Conservation (phyloP, 2,113 vertebrate species). For the Gobius niger region DNA sequence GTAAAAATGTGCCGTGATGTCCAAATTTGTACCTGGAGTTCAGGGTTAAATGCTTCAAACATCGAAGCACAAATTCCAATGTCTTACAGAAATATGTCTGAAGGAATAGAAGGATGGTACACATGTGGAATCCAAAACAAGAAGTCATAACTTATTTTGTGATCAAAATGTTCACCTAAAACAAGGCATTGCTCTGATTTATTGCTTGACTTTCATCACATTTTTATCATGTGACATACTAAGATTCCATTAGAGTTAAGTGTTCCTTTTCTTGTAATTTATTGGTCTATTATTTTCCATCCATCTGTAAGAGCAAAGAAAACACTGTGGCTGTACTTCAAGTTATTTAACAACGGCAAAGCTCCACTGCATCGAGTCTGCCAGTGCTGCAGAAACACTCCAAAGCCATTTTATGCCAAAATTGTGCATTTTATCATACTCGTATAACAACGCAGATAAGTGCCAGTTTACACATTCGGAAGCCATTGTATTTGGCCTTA, state of each 20-base stretch:
- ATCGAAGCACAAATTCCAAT: too few relatives aligned
- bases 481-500: not conserved
- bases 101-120: too few relatives aligned
- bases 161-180: too few relatives aligned
- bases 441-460: not conserved
- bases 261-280: not conserved
- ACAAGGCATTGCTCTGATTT: not conserved
- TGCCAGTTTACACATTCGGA: constrained; percentile 7
- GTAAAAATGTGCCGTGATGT: not conserved
- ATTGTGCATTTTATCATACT: not conserved
- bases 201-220: not conserved
- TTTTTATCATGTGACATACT: not conserved
- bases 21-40: not conserved
- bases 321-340: not conserved
- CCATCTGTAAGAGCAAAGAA: constrained; percentile 2
- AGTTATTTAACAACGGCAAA: not conserved
- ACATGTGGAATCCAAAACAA: too few relatives aligned
- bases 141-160: too few relatives aligned
- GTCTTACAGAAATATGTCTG: too few relatives aligned
- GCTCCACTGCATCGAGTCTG: not conserved
- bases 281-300: not conserved
- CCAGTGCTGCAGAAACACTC: not conserved
- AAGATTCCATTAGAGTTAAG: too few relatives aligned
- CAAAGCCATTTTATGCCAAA: not conserved
- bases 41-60: not conserved